Percentiles rank a stretch among this genome's conserved stretches.
phyloP scores from a whole-genome alignment of 2,888 invertebrate species.

The Aphodius sticticus region DNA sequence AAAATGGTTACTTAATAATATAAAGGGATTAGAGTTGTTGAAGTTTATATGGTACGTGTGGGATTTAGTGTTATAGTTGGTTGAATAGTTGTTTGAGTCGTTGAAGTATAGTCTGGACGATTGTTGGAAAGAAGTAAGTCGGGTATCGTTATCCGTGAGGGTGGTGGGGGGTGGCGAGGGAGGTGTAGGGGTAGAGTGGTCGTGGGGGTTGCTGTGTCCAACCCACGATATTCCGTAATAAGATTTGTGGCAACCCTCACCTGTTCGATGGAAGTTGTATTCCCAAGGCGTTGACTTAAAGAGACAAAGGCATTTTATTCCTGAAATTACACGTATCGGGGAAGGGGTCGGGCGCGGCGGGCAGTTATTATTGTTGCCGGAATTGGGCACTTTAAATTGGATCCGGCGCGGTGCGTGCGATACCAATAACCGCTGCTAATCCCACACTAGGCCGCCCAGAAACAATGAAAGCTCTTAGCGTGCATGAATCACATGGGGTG shows the following conservation, averaged over 20 bases:
- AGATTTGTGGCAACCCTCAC: slow-evolving; percentile 51
- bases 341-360: not conserved
- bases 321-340: slow-evolving; percentile 39
- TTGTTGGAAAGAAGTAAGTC: slow-evolving; percentile 31
- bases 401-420: slow-evolving; percentile 25
- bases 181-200: too few relatives aligned
- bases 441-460: slow-evolving; percentile 33
- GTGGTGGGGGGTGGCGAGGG: slow-evolving; percentile 8
- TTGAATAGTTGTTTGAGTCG: not conserved
- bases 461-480: slow-evolving; percentile 33
- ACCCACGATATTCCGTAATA: slow-evolving; percentile 45
- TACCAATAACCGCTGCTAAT: slow-evolving; percentile 29
- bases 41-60: not conserved
- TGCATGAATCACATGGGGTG: slow-evolving; percentile 31
- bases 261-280: slow-evolving; percentile 48
- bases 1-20: too few relatives aligned
- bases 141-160: slow-evolving; percentile 15
- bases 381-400: slow-evolving; percentile 34
- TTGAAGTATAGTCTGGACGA: slow-evolving; percentile 26
- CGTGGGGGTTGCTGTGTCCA: not conserved
- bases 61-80: not conserved
- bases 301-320: slow-evolving; percentile 46
- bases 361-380: slow-evolving; percentile 9
- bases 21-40: too few relatives aligned
- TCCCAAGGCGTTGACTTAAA: slow-evolving; percentile 50